These are phyloP conservation scores for Thereva nobilitata DNA, from an alignment of 2,888 invertebrate species.

Conservation along the genomic window DNA sequence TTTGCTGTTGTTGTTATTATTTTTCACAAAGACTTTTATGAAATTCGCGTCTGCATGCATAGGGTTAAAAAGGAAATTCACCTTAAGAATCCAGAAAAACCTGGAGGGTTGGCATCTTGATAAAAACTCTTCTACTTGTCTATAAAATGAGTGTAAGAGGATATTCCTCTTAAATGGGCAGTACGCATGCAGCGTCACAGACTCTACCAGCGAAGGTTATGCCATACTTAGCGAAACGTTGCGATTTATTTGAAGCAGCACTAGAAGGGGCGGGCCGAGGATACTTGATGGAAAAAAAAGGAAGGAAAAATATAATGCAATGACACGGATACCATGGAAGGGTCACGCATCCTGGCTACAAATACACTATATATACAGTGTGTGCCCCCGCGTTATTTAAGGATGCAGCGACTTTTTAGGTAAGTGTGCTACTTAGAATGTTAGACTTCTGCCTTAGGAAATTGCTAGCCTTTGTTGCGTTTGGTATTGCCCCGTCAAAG, in stretches of 20 bases:
- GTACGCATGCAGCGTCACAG: slow-evolving; percentile 3
- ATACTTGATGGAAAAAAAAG: not conserved
- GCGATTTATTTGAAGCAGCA: no score
- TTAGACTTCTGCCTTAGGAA: no score
- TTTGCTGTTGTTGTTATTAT: not conserved
- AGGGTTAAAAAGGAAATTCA: slow-evolving; percentile 10
- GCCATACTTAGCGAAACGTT: no score
- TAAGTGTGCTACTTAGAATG: slow-evolving; percentile 28
- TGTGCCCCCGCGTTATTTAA: slow-evolving; percentile 6
- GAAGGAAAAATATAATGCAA: slow-evolving; percentile 24
- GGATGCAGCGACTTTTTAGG: slow-evolving; percentile 36
- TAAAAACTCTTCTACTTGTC: slow-evolving; percentile 16
- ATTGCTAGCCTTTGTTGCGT: no score
- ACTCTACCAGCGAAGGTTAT: not conserved
- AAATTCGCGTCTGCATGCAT: slow-evolving; percentile 16
- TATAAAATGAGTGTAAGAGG: not conserved
- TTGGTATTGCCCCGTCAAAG: no score
- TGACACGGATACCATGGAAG: slow-evolving; percentile 30
- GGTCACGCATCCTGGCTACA: slow-evolving; percentile 27
- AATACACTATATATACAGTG: not conserved
- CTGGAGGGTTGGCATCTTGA: slow-evolving; percentile 11
- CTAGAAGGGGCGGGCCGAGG: no score
- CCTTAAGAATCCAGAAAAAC: slow-evolving; percentile 4
- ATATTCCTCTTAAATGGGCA: not conserved
- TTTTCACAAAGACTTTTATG: not conserved